phyloP scores from a whole-genome alignment of 2,888 invertebrate species.

The Agapostemon virescens region DNA sequence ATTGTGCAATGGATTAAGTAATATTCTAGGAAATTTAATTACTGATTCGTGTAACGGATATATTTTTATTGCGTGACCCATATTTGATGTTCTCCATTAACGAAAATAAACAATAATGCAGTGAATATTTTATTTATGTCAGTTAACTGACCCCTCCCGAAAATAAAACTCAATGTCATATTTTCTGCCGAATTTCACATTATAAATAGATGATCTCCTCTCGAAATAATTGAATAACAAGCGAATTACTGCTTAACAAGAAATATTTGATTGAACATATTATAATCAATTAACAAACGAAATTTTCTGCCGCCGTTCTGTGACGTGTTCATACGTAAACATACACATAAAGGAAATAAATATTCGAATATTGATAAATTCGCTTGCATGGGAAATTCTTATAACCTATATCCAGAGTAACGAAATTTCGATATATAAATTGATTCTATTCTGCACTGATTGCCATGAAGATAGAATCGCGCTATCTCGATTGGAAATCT shows the following conservation, averaged over 20 bases:
- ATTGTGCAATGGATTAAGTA: background rate
- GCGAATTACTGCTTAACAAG: background rate
- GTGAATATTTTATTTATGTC: background rate
- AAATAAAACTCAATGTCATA: background rate
- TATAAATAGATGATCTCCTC: background rate
- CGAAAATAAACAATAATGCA: background rate
- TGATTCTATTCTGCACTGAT: background rate
- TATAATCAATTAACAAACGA: background rate
- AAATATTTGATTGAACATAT: background rate
- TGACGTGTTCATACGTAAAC: background rate
- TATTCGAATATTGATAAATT: background rate
- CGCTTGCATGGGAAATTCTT: background rate
- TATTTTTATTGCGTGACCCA: background rate
- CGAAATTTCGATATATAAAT: constrained; percentile 2
- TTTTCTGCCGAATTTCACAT: background rate
- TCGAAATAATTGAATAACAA: background rate
- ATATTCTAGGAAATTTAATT: background rate
- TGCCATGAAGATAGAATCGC: background rate
- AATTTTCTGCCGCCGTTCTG: background rate
- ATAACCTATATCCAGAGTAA: background rate
- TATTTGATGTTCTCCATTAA: background rate
- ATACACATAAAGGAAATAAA: background rate
- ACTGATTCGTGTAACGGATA: background rate
- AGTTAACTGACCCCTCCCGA: background rate
- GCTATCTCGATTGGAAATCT: constrained; percentile 10